phyloP scores from a whole-genome alignment of 2,797 vertebrate species.

The Rhinatrema bivittatum region DNA sequence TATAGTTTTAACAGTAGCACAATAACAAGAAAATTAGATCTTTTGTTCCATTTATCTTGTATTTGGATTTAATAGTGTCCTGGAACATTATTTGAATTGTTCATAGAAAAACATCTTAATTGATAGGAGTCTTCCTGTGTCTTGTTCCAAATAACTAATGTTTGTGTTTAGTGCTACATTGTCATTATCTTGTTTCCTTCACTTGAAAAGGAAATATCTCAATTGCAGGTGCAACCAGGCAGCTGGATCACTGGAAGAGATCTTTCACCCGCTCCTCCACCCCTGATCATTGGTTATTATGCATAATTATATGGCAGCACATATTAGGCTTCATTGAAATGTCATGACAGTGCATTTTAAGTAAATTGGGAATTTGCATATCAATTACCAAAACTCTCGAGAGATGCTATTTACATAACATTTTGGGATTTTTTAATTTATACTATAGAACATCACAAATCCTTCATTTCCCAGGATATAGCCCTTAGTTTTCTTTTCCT shows the following conservation, averaged over 20 bases:
- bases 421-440: constrained; percentile 20
- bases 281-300: constrained; percentile 46
- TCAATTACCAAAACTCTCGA: constrained; percentile 41
- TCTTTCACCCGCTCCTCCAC: constrained; percentile 22
- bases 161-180: constrained; percentile 48
- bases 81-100: constrained; percentile 32
- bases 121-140: constrained; percentile 40
- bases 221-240: constrained; percentile 54
- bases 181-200: constrained; percentile 56
- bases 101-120: constrained; percentile 39
- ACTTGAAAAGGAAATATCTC: constrained; percentile 42
- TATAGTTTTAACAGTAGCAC: constrained; percentile 17
- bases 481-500: too few species aligned
- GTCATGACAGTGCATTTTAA: constrained; percentile 45
- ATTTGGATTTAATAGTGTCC: constrained; percentile 33
- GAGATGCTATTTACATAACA: constrained; percentile 38
- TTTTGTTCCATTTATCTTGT: constrained; percentile 27
- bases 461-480: constrained; percentile 11
- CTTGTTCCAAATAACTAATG: constrained; percentile 48
- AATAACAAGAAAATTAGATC: constrained; percentile 38
- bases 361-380: constrained; percentile 49
- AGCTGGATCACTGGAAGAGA: constrained; percentile 24
- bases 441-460: constrained; percentile 13
- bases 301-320: constrained; percentile 50
- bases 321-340: constrained; percentile 50